These are phyloP conservation scores for Phocoena sinus DNA, from an alignment of 2,113 vertebrate species.

Conservation along the genomic window DNA sequence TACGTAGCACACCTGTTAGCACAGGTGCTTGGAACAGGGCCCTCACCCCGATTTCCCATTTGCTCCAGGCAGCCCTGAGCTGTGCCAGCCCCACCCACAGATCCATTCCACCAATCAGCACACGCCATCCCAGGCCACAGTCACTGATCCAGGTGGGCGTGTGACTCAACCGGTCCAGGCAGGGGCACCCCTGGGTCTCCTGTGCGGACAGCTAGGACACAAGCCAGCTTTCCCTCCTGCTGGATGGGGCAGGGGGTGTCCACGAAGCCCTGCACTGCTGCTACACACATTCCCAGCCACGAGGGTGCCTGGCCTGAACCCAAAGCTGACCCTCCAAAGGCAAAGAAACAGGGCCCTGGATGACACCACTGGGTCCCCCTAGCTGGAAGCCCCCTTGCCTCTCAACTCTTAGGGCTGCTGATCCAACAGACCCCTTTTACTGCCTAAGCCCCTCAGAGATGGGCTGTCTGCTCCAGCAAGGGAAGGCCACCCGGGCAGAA, in stretches of 20 bases:
- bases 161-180: not conserved
- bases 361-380: not conserved
- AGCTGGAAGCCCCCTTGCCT: not conserved
- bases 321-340: not conserved
- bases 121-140: not conserved
- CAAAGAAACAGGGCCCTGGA: not conserved
- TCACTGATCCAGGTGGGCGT: not conserved
- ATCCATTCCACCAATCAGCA: not conserved
- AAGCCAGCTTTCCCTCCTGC: not conserved
- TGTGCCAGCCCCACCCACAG: not conserved
- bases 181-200: not conserved
- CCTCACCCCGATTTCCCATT: fast-evolving
- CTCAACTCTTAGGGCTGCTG: not conserved
- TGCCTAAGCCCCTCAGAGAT: not conserved
- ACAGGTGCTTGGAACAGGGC: not conserved
- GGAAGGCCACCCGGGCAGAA: not conserved
- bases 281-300: too few species aligned
- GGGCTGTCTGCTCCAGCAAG: not conserved
- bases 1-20: not conserved
- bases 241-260: not conserved
- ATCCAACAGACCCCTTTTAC: not conserved
- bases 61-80: not conserved
- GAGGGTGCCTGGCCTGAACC: not conserved
- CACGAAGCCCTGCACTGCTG: not conserved
- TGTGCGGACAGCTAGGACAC: not conserved